These are phyloP conservation scores for Drosophila funebris DNA, from an alignment of 1,140 invertebrate species.

Conservation along the genomic window DNA sequence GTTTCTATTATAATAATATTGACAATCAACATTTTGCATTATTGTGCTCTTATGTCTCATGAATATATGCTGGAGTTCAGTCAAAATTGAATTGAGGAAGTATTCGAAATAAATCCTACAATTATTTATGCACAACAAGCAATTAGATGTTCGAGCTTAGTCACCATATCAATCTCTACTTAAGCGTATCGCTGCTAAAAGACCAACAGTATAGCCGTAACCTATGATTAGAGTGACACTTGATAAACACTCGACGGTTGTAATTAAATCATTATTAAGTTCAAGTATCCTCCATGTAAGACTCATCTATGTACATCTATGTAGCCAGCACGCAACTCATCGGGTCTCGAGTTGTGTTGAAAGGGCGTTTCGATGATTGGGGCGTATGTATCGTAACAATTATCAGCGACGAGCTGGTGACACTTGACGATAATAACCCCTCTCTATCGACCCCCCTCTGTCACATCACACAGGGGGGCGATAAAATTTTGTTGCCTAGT, in stretches of 20 bases:
- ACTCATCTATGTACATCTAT: slow-evolving; percentile 11
- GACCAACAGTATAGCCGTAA: neutral
- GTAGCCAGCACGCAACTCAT: neutral
- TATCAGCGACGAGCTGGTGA: slow-evolving; percentile 61
- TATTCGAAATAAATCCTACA: no score
- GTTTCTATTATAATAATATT: no score
- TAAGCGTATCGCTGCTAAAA: neutral
- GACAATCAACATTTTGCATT: no score
- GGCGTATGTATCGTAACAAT: slow-evolving; percentile 64
- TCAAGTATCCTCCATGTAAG: slow-evolving; percentile 6
- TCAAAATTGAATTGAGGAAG: no score
- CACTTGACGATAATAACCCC: slow-evolving; percentile 66
- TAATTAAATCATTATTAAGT: slow-evolving; percentile 68
- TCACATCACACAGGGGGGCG: slow-evolving; percentile 33
- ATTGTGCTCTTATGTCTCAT: no score
- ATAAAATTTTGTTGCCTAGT: slow-evolving; percentile 78
- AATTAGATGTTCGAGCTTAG: neutral
- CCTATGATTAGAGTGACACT: slow-evolving; percentile 18
- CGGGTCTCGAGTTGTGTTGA: neutral
- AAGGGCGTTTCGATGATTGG: slow-evolving; percentile 25
- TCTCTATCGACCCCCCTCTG: neutral
- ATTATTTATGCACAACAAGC: neutral
- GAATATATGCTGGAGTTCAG: neutral
- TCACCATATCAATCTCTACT: neutral
- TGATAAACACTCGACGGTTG: slow-evolving; percentile 29